phyloP scores from a whole-genome alignment of 1,140 invertebrate genomes.

The Panagrolaimus sp. region DNA sequence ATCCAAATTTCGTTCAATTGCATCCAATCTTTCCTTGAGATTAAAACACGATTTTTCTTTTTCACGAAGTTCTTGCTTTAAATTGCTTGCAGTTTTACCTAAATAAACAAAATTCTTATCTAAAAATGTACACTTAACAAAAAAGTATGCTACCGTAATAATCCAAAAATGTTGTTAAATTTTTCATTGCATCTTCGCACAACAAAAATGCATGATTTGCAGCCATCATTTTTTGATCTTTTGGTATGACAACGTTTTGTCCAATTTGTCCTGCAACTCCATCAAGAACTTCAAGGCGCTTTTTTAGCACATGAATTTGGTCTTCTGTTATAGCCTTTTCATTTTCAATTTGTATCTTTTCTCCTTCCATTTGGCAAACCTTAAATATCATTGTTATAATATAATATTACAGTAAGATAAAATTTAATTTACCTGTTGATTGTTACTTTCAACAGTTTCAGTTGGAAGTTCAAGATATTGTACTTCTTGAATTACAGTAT shows the following conservation, averaged over 20 bases:
- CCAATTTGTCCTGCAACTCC: slow-evolving; percentile 56
- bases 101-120: slow-evolving; percentile 18
- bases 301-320: slow-evolving; percentile 49
- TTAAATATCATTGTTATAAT: slow-evolving; percentile 24
- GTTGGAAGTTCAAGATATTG: slow-evolving; percentile 34
- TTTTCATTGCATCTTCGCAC: slow-evolving; percentile 54
- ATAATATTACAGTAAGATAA: slow-evolving; percentile 16
- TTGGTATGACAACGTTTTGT: slow-evolving; percentile 34
- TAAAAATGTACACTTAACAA: neutral
- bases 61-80: slow-evolving; percentile 46
- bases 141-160: slow-evolving; percentile 48
- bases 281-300: slow-evolving; percentile 54
- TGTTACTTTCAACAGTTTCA: slow-evolving; percentile 16
- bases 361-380: slow-evolving; percentile 41
- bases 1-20: slow-evolving; percentile 50
- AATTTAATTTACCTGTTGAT: slow-evolving; percentile 4
- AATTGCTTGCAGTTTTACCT: slow-evolving; percentile 48
- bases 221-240: neutral
- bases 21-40: slow-evolving; percentile 42
- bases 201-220: slow-evolving; percentile 38
- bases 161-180: slow-evolving; percentile 51
- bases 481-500: slow-evolving; percentile 50
- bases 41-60: slow-evolving; percentile 36
- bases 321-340: slow-evolving; percentile 46
- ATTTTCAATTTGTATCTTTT: slow-evolving; percentile 45